phyloP scores from a whole-genome alignment of 2,797 vertebrate species.

The Ataeniobius toweri region DNA sequence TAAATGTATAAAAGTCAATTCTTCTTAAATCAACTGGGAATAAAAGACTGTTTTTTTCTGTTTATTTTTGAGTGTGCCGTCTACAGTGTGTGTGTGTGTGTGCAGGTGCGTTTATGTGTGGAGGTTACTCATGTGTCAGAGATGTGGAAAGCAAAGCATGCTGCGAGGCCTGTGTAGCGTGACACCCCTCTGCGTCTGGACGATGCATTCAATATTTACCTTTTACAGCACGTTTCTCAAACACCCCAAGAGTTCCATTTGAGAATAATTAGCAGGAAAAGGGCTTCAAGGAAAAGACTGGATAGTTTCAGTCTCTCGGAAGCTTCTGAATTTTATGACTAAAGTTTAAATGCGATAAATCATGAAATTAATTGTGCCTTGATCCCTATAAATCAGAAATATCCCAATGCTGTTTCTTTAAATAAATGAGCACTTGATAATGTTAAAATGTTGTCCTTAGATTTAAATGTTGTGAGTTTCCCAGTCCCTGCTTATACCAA shows the following conservation, averaged over 20 bases:
- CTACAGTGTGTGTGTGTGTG: slow-evolving; percentile 27
- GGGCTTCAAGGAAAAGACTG: slow-evolving; percentile 48
- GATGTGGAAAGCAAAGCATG: slow-evolving; percentile 71
- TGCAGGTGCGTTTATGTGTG: slow-evolving; percentile 29
- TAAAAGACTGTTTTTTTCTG: slow-evolving; percentile 26
- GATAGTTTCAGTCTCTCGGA: slow-evolving; percentile 39
- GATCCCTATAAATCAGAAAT: slow-evolving; percentile 40
- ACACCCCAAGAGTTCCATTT: slow-evolving; percentile 65
- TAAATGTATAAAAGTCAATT: slow-evolving; percentile 3
- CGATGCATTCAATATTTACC: slow-evolving; percentile 78
- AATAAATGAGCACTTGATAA: slow-evolving; percentile 54
- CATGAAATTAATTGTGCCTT: slow-evolving; percentile 14
- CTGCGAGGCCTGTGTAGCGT: slow-evolving; percentile 66
- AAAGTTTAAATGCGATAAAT: slow-evolving; percentile 51
- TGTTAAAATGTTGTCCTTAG: slow-evolving; percentile 5
- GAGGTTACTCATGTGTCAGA: slow-evolving; percentile 58
- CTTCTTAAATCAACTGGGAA: slow-evolving; percentile 32
- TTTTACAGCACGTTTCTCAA: slow-evolving; percentile 75
- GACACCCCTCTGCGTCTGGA: slow-evolving; percentile 68
- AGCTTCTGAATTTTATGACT: slow-evolving; percentile 37
- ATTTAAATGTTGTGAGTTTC: slow-evolving; percentile 36
- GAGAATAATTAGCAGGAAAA: slow-evolving; percentile 68
- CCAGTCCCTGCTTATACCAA: slow-evolving; percentile 39
- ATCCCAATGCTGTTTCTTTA: slow-evolving; percentile 41
- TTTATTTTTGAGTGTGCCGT: slow-evolving; percentile 22